These are phyloP conservation scores for Oopsacas minuta DNA, from an alignment of 37 sponge, comb jelly and placozoan species.

Conservation along the genomic window DNA sequence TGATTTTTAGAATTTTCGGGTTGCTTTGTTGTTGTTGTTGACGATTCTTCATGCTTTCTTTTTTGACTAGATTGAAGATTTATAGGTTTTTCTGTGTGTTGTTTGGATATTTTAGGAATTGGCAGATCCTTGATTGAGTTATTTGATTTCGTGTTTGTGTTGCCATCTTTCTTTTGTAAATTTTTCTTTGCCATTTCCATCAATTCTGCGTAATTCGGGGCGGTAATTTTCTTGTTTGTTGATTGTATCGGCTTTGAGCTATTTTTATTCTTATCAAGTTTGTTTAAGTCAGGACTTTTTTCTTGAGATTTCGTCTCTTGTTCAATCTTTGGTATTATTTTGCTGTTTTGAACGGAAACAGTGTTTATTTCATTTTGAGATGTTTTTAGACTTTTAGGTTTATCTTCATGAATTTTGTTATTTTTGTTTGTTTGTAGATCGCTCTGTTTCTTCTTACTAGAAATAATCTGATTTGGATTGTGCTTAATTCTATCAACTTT, in stretches of 20 bases:
- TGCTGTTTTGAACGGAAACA: background rate
- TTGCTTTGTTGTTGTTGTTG: background rate
- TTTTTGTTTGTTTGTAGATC: background rate
- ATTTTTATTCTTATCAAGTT: background rate
- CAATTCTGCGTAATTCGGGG: background rate
- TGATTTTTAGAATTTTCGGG: background rate
- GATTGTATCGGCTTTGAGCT: background rate
- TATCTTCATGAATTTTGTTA: background rate
- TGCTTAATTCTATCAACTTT: conserved; percentile 1
- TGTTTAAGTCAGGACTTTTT: background rate
- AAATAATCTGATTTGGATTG: background rate
- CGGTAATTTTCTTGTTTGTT: background rate
- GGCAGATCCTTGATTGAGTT: background rate
- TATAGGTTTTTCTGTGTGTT: background rate
- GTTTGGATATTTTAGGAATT: background rate
- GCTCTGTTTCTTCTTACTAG: background rate
- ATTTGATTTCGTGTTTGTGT: background rate
- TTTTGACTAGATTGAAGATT: background rate
- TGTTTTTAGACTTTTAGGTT: background rate
- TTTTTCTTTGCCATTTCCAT: conserved; percentile 14
- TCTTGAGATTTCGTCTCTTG: background rate
- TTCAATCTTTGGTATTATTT: background rate
- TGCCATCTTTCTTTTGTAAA: background rate
- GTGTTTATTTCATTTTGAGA: background rate
- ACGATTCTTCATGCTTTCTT: background rate